These are phyloP conservation scores for Hestina assimilis DNA, from an alignment of 1,140 invertebrate genomes.

Conservation along the genomic window DNA sequence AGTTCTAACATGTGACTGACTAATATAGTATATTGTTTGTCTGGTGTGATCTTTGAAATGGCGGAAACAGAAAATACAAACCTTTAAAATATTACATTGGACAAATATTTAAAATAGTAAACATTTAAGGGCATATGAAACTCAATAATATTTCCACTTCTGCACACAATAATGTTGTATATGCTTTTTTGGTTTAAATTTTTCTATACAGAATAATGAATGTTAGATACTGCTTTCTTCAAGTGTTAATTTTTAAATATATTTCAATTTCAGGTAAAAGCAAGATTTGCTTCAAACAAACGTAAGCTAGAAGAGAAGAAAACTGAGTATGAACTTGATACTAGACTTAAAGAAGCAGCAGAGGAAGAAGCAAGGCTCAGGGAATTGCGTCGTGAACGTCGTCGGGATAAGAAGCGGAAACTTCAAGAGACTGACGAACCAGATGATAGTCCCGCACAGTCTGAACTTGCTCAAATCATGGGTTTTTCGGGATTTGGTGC, in stretches of 20 bases:
- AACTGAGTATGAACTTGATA: conserved; percentile 97
- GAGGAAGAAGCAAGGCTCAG: conserved; percentile 97
- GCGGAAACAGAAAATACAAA: too few species aligned
- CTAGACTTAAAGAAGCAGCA: conserved; percentile 93
- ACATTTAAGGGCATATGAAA: too few species aligned
- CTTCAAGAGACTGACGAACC: conserved; percentile 84
- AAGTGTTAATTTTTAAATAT: neutral
- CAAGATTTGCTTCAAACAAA: conserved; percentile 95
- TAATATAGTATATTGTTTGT: too few species aligned
- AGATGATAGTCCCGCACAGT: conserved; percentile 81
- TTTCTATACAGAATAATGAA: too few species aligned
- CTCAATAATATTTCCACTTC: too few species aligned
- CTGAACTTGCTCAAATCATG: conserved; percentile 96
- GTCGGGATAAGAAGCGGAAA: conserved; percentile 94
- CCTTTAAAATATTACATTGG: too few species aligned
- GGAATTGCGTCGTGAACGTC: conserved; percentile 93
- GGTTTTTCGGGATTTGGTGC: conserved; percentile 98
- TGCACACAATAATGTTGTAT: too few species aligned
- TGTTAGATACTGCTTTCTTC: too few species aligned
- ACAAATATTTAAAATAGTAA: too few species aligned
- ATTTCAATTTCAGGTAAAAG: conserved; percentile 84
- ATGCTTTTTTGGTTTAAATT: too few species aligned
- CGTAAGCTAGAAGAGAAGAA: conserved; percentile 97
- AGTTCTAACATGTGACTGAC: too few species aligned
- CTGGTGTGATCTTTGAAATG: too few species aligned